Percentiles rank a stretch among this genome's conserved stretches.
phyloP scores from a whole-genome alignment of 1,140 invertebrate species.

The Hormaphis cornu region DNA sequence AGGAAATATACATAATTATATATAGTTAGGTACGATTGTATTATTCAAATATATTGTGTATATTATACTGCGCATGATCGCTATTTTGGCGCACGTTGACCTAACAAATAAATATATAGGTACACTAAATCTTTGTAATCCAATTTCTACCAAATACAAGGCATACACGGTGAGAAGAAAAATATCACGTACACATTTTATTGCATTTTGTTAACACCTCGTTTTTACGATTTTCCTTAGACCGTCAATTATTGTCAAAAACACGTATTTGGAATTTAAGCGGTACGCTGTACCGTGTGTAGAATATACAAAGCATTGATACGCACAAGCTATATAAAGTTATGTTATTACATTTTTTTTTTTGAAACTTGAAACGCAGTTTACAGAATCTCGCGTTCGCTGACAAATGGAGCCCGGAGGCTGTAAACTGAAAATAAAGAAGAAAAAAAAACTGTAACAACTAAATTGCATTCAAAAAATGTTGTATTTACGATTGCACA shows the following conservation, averaged over 20 bases:
- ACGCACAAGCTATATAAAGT: neutral
- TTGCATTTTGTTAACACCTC: neutral
- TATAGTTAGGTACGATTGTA: too few species aligned
- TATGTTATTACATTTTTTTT: neutral
- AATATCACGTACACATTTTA: conserved; percentile 1
- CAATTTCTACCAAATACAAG: neutral
- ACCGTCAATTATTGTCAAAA: neutral
- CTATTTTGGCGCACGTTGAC: neutral
- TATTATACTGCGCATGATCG: neutral
- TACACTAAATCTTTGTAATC: conserved; percentile 17
- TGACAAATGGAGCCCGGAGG: too few species aligned
- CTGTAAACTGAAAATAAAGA: neutral
- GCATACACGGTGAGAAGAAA: neutral
- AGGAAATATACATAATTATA: neutral
- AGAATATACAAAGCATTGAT: too few species aligned
- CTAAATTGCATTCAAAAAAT: neutral
- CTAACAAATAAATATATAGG: neutral
- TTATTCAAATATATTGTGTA: too few species aligned
- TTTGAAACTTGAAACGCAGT: neutral
- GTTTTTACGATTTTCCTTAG: neutral
- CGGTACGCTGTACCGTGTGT: too few species aligned
- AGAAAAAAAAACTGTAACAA: neutral
- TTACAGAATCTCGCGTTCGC: neutral
- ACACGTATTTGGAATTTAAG: too few species aligned
- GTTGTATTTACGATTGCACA: neutral